Percentiles rank a stretch among this genome's conserved stretches.
Evolutionary conservation across 2,113 vertebrate species (phyloP).

Genomic region (Poecile atricapillus): DNA sequence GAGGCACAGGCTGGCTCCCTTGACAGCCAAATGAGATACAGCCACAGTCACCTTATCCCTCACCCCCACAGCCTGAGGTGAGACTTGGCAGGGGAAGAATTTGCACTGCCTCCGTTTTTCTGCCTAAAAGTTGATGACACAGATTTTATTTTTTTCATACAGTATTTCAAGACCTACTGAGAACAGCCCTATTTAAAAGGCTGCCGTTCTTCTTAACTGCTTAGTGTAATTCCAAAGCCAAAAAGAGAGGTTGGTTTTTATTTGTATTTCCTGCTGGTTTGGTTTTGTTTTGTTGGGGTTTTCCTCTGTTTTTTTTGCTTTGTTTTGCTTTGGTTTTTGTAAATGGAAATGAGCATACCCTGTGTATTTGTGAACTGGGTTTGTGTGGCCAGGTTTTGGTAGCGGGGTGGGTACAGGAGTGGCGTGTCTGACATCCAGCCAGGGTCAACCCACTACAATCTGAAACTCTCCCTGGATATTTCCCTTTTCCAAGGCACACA

Average conservation of each 20-base stretch:
- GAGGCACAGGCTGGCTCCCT: background rate
- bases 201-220: background rate
- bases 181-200: background rate
- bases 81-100: background rate
- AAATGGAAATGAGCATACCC: background rate
- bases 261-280: background rate
- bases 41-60: background rate
- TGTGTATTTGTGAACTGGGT: no score
- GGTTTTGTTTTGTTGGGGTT: background rate
- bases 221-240: background rate
- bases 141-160: background rate
- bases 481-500: background rate
- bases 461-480: background rate
- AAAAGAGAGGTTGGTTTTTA: background rate
- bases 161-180: background rate
- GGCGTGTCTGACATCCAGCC: background rate
- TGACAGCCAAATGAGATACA: background rate
- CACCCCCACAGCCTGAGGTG: background rate
- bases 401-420: accelerated
- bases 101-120: background rate
- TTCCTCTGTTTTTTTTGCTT: background rate
- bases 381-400: background rate
- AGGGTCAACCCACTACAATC: background rate
- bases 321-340: background rate
- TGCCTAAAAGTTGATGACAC: background rate